Evolutionary conservation across 2,113 vertebrate genomes (phyloP).

Genomic region (Entomyzon cyanotis): DNA sequence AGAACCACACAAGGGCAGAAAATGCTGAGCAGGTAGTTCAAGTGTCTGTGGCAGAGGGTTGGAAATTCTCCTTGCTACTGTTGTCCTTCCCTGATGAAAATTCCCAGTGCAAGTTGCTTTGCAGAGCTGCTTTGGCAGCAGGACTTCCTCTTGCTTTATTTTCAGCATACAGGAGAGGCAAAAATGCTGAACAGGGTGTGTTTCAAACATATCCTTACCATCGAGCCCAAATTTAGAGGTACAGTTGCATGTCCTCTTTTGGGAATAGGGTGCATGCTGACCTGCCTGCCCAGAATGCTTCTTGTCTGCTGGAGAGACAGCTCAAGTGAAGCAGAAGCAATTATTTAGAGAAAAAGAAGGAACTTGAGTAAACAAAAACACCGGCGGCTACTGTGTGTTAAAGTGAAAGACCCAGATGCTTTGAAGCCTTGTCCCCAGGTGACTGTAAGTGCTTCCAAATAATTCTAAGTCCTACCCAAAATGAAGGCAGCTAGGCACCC

Average conservation of each 20-base stretch:
- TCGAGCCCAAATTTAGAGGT: neutral
- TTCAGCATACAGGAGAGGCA: neutral
- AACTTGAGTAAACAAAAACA: constrained; percentile 10
- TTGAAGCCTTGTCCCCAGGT: constrained; percentile 7
- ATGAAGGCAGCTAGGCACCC: neutral
- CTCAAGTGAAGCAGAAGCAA: constrained; percentile 43
- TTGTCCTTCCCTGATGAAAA: neutral
- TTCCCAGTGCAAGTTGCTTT: neutral
- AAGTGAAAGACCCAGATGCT: neutral
- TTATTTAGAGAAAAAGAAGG: constrained; percentile 21
- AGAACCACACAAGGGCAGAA: neutral
- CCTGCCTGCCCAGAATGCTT: neutral
- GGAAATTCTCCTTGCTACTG: neutral
- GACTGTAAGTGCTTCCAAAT: neutral
- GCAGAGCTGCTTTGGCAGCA: neutral
- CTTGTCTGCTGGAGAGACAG: neutral
- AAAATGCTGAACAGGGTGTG: neutral
- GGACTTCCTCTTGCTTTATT: neutral
- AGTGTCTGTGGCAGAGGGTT: neutral
- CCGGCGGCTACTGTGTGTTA: neutral
- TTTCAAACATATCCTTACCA: neutral
- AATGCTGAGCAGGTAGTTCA: neutral
- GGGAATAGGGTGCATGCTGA: neutral
- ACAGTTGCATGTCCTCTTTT: neutral
- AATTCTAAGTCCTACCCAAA: neutral